These are phyloP conservation scores for Diachrysia chrysitis DNA, from an alignment of 2,888 invertebrate genomes.

Conservation along the genomic window DNA sequence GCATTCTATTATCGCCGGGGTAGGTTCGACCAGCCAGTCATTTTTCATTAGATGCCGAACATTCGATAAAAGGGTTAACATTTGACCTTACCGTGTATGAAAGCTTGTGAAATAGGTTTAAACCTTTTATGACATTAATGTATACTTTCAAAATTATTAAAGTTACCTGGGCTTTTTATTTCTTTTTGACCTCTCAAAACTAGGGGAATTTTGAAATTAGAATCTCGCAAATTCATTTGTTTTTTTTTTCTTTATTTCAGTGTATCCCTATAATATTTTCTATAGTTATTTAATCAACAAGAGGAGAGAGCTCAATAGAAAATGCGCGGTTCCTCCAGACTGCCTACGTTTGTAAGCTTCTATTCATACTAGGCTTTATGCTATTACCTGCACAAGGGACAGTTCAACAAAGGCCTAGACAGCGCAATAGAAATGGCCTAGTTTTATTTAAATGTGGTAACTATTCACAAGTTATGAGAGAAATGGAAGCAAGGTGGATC, in stretches of 20 bases:
- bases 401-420: not conserved
- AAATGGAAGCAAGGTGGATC: not conserved
- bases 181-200: not conserved
- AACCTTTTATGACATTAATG: constrained; percentile 9
- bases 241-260: not conserved
- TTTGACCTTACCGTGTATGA: constrained; percentile 45
- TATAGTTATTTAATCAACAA: constrained; percentile 4
- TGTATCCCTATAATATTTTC: not conserved
- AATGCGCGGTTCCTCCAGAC: not conserved
- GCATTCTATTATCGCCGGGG: constrained; percentile 65
- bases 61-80: constrained; percentile 65
- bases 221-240: constrained; percentile 1
- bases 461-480: constrained; percentile 1
- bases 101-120: constrained; percentile 17
- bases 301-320: not conserved
- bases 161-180: not conserved
- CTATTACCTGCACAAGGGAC: constrained; percentile 7
- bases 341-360: not conserved
- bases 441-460: constrained; percentile 6
- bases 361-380: constrained; percentile 1
- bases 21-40: constrained; percentile 61
- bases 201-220: too few relatives aligned
- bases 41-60: constrained; percentile 70
- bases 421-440: constrained; percentile 4
- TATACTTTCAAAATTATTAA: not conserved